A percentile compares a stretch with the other conserved stretches of the same genome.
Conservation (phyloP, 2,113 vertebrate genomes). For the Drymodes brunneopygia region DNA sequence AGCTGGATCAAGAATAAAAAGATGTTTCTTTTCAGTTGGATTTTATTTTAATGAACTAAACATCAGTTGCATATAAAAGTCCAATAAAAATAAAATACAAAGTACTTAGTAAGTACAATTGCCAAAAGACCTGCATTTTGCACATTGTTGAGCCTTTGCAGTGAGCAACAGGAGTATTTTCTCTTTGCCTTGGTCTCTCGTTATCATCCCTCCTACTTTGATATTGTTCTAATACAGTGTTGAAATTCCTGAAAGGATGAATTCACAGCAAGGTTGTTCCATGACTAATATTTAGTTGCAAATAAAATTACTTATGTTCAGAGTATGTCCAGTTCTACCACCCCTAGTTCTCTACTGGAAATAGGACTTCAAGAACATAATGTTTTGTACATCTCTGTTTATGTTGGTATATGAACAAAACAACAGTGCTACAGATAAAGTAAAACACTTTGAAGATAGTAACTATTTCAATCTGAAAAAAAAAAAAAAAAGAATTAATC, state of each 20-base stretch:
- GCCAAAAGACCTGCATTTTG: not conserved
- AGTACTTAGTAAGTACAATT: not conserved
- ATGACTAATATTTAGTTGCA: not conserved
- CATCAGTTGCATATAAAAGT: not conserved
- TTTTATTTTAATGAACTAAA: not conserved
- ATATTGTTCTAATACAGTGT: not conserved
- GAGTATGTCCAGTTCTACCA: not conserved
- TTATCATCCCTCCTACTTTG: not conserved
- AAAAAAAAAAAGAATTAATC: not conserved
- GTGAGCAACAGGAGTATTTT: not conserved
- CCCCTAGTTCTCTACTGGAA: not conserved
- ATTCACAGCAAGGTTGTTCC: not conserved
- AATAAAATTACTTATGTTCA: not conserved
- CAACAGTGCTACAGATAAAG: not conserved
- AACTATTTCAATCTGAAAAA: not conserved
- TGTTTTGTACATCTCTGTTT: not conserved
- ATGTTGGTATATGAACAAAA: not conserved
- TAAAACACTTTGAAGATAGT: not conserved
- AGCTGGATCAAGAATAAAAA: not conserved
- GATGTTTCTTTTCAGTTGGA: not conserved
- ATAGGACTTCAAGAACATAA: not conserved
- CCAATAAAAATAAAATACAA: not conserved
- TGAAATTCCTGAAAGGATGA: not conserved
- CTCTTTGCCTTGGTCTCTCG: not conserved
- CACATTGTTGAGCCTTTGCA: not conserved